phyloP scores from a whole-genome alignment of 2,113 vertebrate genomes.

The Tricholaema leucomelas region DNA sequence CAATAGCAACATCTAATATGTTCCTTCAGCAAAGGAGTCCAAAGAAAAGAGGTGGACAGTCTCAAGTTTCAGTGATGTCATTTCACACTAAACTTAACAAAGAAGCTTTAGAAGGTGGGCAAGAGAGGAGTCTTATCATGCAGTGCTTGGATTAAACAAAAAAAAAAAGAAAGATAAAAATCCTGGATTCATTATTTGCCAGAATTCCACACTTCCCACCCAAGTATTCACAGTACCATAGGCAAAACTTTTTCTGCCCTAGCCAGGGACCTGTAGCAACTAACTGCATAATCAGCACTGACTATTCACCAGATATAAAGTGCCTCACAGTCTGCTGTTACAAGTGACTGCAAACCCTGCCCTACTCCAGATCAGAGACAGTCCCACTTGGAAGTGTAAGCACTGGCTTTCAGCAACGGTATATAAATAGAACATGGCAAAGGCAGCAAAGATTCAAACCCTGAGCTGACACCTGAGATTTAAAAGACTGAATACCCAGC shows the following conservation, averaged over 20 bases:
- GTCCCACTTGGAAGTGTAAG: neutral
- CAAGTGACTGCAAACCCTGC: neutral
- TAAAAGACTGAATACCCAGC: neutral
- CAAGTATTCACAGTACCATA: neutral
- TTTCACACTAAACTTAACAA: neutral
- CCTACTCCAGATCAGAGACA: neutral
- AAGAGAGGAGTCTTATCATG: neutral
- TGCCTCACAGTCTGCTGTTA: neutral
- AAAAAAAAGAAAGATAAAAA: neutral
- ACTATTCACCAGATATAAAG: neutral
- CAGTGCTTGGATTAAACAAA: neutral
- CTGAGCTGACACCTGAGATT: neutral
- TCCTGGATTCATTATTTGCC: neutral
- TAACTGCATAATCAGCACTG: neutral
- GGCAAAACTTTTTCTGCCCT: neutral
- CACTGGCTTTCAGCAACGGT: neutral
- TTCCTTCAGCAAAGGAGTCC: neutral
- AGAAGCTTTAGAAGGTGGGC: neutral
- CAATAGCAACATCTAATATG: accelerated
- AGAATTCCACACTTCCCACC: neutral
- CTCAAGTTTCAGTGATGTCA: neutral
- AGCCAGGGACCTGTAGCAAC: neutral
- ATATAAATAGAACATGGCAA: neutral
- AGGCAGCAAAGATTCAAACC: neutral
- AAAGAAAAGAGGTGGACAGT: neutral